Evolutionary conservation across 1,140 invertebrate genomes (phyloP).

Genomic region (Tenebrio molitor): DNA sequence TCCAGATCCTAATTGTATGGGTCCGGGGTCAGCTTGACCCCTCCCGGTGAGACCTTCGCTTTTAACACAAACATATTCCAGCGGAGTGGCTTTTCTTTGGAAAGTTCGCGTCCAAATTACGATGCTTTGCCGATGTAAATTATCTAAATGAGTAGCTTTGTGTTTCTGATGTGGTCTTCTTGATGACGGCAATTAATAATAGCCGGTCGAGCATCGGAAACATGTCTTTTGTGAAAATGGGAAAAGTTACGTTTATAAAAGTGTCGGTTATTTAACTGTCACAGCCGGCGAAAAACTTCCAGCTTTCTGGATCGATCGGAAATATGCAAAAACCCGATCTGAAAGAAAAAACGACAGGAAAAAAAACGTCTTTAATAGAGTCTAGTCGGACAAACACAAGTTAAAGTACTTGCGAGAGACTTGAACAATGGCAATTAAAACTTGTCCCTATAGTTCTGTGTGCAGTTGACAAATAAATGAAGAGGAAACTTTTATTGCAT

Average conservation of each 20-base stretch:
- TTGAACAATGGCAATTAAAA: slow-evolving; percentile 38
- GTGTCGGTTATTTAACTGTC: slow-evolving; percentile 15
- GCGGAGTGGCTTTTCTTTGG: not conserved
- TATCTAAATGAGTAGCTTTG: not conserved
- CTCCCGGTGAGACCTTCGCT: not conserved
- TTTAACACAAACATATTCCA: not conserved
- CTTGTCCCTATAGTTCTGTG: slow-evolving; percentile 15
- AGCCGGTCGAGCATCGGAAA: no score
- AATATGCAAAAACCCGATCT: slow-evolving; percentile 24
- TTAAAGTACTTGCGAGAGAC: not conserved
- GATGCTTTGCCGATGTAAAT: not conserved
- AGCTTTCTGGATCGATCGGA: no score
- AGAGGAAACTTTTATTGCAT: slow-evolving; percentile 29
- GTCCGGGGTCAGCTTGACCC: not conserved
- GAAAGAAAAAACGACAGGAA: no score
- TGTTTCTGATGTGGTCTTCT: no score
- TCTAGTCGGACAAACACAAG: slow-evolving; percentile 20
- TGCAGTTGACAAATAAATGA: slow-evolving; percentile 31
- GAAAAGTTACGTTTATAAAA: not conserved
- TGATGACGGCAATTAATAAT: no score
- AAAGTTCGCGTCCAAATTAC: not conserved
- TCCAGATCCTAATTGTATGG: not conserved
- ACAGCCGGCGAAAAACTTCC: no score
- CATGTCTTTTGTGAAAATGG: no score
- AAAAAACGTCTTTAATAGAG: slow-evolving; percentile 14